Evolutionary conservation across 2,888 invertebrate genomes (phyloP), one percentile per base, ranked within the genome.

Genomic region (Drosophila robusta): DNA sequence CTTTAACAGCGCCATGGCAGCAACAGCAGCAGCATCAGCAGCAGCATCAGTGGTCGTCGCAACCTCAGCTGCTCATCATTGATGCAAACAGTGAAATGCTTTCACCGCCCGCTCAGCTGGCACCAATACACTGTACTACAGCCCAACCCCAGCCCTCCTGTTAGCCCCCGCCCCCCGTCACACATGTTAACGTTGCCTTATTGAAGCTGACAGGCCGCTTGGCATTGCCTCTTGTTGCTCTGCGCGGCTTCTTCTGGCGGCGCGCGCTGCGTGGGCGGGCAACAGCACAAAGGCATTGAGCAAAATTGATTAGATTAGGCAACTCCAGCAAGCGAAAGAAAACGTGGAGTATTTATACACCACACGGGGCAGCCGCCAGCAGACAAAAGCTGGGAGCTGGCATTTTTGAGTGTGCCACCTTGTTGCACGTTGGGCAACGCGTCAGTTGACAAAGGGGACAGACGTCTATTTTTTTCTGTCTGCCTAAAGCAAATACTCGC

Each of bases 61-160:
- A 36, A 18, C 44, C 18, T 32, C 41, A 38, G 39, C 47, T 60
- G 75, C 85, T 87, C 86, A 86, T 85, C 85, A 85, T 70, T 87
- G 80, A 85, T 77, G 86, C 88, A 86, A 87, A 85, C 84, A 85
- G 89, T 73, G 75, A 86, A 88, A 86, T 89, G 89, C 86, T 86
- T 86, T 86, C 83, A 83, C 83, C 66, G 70, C 52, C 47, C 56
- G 60, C 71, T 72, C 49, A 70, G 66, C 66, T 76, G 39, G 11
- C 54, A 42, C 22, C 55, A 46, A 26, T 32, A 51, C 22, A 34
- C 34, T 34, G 12, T 11, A 32, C 32, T 4, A 32, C 2, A 9
- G 3, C 11, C 8, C 34, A 18, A 18, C 18, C 41, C 32, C 39
- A 12, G 5, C 45, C 50, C 11, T 36, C 29, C 29, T 42, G n/a